Evolutionary conservation across 2,113 vertebrate species (phyloP), one percentile per base, ranked within the genome.

Genomic region (Elanus axillaris): DNA sequence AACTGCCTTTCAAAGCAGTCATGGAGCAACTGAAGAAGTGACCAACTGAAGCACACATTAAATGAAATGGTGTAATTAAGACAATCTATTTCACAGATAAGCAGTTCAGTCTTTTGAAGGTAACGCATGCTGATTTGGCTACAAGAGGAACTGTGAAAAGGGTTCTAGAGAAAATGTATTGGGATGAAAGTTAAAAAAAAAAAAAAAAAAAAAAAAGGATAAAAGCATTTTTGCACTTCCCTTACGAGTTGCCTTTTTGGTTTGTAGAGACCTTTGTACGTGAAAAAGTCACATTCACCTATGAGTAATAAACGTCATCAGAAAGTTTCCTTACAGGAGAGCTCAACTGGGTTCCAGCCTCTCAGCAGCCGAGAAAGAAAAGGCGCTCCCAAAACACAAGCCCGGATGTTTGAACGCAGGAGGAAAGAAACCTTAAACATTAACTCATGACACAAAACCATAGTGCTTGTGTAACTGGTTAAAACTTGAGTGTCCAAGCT

Each of bases 1-100:
- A 95, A 84, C 58, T 59, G 59, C 64, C 67, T 43, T 94, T 93
- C 90, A 67, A 91, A 93, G 69, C 21, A 71, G 42, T 52, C 4
- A 1, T 7, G 74, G 3, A 77, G 32, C 63, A 88, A 67, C 34
- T 32, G 31, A 83, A 77, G 15, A 77, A 96, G 34, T 84, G 73
- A 68, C 72, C 73, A 85, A 18, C 22, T 18, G 34, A 89, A 64
- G 48, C 21, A 69, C 29, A 84, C 13, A 71, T 47, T 58, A 85
- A 87, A 82, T 74, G 43, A 81, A 86, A 87, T 4, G 2, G 10
- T 50, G 10, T 53, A 84, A 83, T 86, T 92, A 92, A 47, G 34
- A 75, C 45, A 62, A 74, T 40, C 58, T 42, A 63, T 64, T 89
- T 91, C 68, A 43, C 32, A 74, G 55, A 82, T 36, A 94, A 85